A percentile compares a stretch with the other conserved stretches of the same genome.
These are phyloP conservation scores for Athene cunicularia DNA, from an alignment of 2,113 vertebrate species.

Conservation along the genomic window DNA sequence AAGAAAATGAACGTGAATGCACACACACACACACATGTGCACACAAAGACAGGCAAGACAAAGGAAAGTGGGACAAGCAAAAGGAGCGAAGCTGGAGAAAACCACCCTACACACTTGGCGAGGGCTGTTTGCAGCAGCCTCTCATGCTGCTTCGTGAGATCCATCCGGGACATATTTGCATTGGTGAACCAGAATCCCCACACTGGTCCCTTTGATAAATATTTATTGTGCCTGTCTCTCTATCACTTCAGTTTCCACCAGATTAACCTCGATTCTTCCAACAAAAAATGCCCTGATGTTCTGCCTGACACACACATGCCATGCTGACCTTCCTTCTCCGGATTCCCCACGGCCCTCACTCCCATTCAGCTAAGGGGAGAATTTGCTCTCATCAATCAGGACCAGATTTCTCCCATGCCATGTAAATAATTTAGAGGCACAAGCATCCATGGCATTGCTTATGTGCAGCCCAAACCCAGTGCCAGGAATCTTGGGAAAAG, in stretches of 20 bases:
- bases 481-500: constrained; percentile 85
- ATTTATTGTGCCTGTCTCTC: constrained; percentile 49
- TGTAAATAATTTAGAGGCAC: constrained; percentile 78
- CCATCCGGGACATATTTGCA: not conserved
- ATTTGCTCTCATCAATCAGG: constrained; percentile 46
- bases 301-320: not conserved
- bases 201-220: constrained; percentile 35
- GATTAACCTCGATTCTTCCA: constrained; percentile 59
- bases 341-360: constrained; percentile 1
- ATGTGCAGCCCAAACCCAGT: constrained; percentile 61
- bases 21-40: not conserved
- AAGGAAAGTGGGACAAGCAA: constrained; percentile 6
- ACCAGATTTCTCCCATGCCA: constrained; percentile 64
- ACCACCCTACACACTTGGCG: not conserved
- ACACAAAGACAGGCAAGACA: constrained; percentile 42
- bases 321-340: not conserved
- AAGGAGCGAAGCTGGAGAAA: not conserved
- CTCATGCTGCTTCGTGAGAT: not conserved
- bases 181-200: not conserved
- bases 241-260: constrained; percentile 66
- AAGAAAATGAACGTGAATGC: not conserved
- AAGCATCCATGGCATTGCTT: constrained; percentile 64
- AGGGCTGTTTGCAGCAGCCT: not conserved
- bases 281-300: constrained; percentile 12
- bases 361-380: constrained; percentile 14